Base-by-base conservation (phyloP, 2,888 invertebrate genomes). In the Plutella xylostella region DNA sequence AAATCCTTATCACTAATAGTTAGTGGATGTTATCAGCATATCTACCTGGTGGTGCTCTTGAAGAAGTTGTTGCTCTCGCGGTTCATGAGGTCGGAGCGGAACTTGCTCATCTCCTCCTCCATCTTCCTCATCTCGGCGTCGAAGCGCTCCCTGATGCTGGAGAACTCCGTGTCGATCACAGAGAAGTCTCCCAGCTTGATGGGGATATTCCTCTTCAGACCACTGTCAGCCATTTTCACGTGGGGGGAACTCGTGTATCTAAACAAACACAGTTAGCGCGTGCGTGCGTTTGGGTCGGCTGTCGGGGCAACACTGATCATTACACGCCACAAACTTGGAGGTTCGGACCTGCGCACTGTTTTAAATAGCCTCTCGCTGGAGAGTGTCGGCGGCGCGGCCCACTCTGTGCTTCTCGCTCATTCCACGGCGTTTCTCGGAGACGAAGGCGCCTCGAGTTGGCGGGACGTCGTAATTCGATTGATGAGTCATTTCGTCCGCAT, bases 31-130 rank as follows among this genome's bases (percentile, higher is more conserved):
- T 28, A 28, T 28, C 11, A 28, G 28, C 30, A 47, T 47, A 46
- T 38, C 22, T 89, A 94, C 94, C 94, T 94, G 68, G 91, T 90
- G 62, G 93, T 92, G 74, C 90, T 92, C 85, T 93, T 93, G 85
- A 95, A 95, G 86, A 94, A 94, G 69, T 94, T 93, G 76, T 92
- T 92, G 67, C 93, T 92, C 78, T 96, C 96, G 67, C 94, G 90
- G 79, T 94, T 95, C 91, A 96, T 93, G 54, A 96, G 86, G 74
- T 96, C 95, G 56, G 93, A 92, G 62, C 96, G 89, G 86, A 96
- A 96, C 85, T 92, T 92, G 74, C 92, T 91, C 97, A 97, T 97
- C 86, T 97, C 97, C 66, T 97, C 97, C 86, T 98, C 97, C 94
- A 98, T 97, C 85, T 96, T 95, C 65, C 92, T 89, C 97, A 98